Evolutionary conservation across 2,113 vertebrate species (phyloP), one percentile per base, ranked within the genome.

Genomic region (Zosterops lateralis): DNA sequence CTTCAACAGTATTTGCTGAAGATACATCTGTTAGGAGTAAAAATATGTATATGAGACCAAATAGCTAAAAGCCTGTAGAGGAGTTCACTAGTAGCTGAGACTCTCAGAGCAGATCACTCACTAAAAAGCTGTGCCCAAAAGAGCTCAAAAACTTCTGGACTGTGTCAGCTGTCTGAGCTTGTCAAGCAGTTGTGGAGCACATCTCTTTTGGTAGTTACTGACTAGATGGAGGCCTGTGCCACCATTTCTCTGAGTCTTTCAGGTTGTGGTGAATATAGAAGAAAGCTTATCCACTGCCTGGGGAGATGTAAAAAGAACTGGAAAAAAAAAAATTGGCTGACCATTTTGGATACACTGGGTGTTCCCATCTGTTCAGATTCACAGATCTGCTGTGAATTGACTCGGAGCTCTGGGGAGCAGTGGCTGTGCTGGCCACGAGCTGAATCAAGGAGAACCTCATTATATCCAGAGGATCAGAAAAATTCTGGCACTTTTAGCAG

Each of bases 41-140:
- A 86, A 51, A 48, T 25, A 70, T 6, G 12, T 34, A 0, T 24
- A 12, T n/a, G 18, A 57, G 12, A 31, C 6, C 21, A 12, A 4
- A 25, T 17, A 53, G 26, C 54, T 61, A 45, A 76, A 88, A 90
- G 32, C 16, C 20, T 56, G 4, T 25, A 15, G 38, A 16, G 5
- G 6, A 18, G 5, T 31, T 81, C 36, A 7, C 8, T 28, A 53
- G 10, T 47, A 76, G 48, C 16, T 75, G 47, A 74, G 54, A 14
- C 14, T 17, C 20, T 40, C 38, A 24, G 24, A 75, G 48, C 60
- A 50, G 51, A 34, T 48, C 0, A 0, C 17, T 22, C 3, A 1
- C 18, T 60, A 44, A 48, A n/a, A 19, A 45, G 0, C 6, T 54
- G 54, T 14, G 25, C 50, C 17, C 19, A 61, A 45, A 54, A 12